Percentiles rank a stretch among this genome's conserved stretches.
Evolutionary conservation across 53 echinoderm and acorn worm genomes (phyloP).

Genomic region (Holothuria scabra): DNA sequence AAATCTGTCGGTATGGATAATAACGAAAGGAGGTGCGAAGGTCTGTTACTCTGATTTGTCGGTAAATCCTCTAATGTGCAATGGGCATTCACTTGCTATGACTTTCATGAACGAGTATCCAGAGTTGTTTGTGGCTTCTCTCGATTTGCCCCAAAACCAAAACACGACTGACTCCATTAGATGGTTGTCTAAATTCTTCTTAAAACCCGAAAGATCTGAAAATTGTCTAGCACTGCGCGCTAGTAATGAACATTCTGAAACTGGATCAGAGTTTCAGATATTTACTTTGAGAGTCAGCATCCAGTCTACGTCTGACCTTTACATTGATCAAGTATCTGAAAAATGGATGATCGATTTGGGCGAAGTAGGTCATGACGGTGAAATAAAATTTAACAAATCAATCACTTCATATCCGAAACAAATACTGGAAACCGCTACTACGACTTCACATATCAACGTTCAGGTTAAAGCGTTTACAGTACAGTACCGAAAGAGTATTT

Average conservation of each 20-base stretch:
- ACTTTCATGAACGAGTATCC: conserved; percentile 65
- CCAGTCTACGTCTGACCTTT: not conserved
- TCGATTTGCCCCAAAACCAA: conserved; percentile 48
- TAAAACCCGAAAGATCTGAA: not conserved
- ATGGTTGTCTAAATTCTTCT: not conserved
- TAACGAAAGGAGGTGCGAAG: conserved; percentile 43
- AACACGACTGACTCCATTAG: not conserved
- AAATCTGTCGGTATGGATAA: not conserved
- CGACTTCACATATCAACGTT: too few relatives aligned
- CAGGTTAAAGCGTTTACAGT: too few relatives aligned
- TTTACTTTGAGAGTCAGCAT: not conserved
- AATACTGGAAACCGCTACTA: too few relatives aligned
- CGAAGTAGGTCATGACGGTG: not conserved
- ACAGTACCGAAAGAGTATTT: too few relatives aligned
- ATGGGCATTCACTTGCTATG: not conserved
- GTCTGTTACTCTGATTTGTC: conserved; percentile 18
- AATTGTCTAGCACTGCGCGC: not conserved
- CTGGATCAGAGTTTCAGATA: not conserved
- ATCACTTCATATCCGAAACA: too few relatives aligned
- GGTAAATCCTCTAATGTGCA: conserved; percentile 57
- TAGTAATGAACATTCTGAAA: not conserved
- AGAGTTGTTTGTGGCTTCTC: not conserved
- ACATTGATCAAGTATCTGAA: not conserved
- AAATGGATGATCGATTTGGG: not conserved
- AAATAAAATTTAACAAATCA: not conserved